Conservation (phyloP, 2,797 vertebrate genomes). For the Melanotaenia trifasciata region DNA sequence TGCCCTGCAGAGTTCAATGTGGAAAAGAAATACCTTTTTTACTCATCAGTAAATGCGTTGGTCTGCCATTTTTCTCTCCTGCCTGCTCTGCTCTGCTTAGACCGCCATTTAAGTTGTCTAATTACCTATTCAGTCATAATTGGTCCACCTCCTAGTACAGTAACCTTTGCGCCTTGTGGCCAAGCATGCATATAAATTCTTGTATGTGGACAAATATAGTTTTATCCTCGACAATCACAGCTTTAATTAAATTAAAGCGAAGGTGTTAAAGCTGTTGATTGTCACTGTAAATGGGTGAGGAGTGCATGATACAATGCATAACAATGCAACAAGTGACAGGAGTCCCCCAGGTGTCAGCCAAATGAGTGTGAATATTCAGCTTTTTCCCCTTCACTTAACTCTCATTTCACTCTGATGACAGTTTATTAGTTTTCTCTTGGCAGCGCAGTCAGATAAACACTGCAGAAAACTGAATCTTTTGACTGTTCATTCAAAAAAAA, state of each 20-base stretch:
- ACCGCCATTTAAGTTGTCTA: constrained; percentile 59
- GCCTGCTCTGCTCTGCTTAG: constrained; percentile 26
- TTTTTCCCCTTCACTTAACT: constrained; percentile 85
- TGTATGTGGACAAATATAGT: constrained; percentile 81
- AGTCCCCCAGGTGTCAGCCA: constrained; percentile 83
- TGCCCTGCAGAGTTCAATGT: constrained; percentile 22
- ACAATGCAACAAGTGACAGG: constrained; percentile 83
- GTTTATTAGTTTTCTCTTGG: constrained; percentile 80
- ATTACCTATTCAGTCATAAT: constrained; percentile 79
- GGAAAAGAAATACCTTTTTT: constrained; percentile 11
- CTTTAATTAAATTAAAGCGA: constrained; percentile 89
- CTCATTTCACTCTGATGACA: constrained; percentile 84
- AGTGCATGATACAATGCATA: constrained; percentile 82
- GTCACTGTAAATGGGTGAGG: constrained; percentile 70
- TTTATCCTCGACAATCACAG: constrained; percentile 81
- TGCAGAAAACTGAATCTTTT: constrained; percentile 49
- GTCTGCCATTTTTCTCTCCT: constrained; percentile 27
- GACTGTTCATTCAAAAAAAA: constrained; percentile 46
- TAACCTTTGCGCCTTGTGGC: constrained; percentile 66
- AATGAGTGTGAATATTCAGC: constrained; percentile 87
- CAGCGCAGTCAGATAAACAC: constrained; percentile 62
- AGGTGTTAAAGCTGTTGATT: constrained; percentile 85
- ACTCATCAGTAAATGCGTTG: constrained; percentile 16
- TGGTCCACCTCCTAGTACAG: constrained; percentile 67
- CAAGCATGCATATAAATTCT: constrained; percentile 39